phyloP scores from a whole-genome alignment of 2,113 vertebrate species.

The Prunella fulvescens region DNA sequence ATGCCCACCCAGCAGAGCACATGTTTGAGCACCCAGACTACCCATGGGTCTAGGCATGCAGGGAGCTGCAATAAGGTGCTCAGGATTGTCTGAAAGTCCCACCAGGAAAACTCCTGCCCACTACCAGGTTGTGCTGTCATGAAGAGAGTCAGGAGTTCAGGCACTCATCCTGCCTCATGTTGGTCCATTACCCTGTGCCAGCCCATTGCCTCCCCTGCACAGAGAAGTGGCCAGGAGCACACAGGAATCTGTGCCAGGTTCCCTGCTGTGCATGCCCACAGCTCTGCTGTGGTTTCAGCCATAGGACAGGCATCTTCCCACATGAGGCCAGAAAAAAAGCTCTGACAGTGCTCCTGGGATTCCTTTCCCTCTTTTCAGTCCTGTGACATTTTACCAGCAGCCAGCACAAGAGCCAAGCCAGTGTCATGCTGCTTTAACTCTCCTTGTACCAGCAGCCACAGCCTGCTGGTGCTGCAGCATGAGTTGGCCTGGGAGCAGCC shows the following conservation, averaged over 20 bases:
- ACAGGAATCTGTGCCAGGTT: accelerated
- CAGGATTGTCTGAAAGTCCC: background rate
- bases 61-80: background rate
- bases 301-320: background rate
- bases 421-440: background rate
- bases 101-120: background rate
- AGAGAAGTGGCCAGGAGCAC: background rate
- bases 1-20: background rate
- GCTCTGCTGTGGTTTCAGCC: background rate
- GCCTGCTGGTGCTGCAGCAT: background rate
- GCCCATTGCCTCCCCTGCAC: background rate
- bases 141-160: background rate
- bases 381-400: background rate
- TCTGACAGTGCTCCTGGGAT: background rate
- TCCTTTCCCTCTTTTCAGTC: background rate
- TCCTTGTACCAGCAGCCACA: background rate
- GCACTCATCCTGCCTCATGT: background rate
- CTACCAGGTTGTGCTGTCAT: accelerated
- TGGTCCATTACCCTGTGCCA: background rate
- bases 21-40: background rate
- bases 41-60: accelerated
- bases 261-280: background rate
- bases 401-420: background rate
- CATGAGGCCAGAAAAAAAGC: background rate
- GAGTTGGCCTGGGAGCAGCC: background rate